These are phyloP conservation scores for Dicycla oo DNA, from an alignment of 2,888 invertebrate species.

Conservation along the genomic window DNA sequence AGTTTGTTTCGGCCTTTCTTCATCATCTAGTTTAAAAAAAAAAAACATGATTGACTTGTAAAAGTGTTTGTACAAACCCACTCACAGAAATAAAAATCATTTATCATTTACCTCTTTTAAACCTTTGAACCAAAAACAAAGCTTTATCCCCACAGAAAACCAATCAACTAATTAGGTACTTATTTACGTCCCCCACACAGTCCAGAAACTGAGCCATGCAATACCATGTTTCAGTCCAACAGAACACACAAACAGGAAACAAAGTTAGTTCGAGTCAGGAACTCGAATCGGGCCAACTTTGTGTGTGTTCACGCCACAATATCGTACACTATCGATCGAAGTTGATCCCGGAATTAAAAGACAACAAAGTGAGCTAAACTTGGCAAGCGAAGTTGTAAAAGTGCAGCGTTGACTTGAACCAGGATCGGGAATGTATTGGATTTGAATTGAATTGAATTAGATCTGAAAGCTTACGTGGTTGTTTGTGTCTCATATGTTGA, in stretches of 20 bases:
- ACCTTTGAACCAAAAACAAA: not conserved
- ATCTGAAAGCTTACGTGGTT: conserved; percentile 13
- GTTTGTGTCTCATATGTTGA: conserved; percentile 19
- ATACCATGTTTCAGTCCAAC: conserved; percentile 38
- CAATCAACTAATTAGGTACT: conserved; percentile 35
- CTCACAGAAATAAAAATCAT: no score
- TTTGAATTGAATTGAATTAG: conserved; percentile 53
- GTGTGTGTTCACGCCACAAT: conserved; percentile 44
- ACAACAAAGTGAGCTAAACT: conserved; percentile 52
- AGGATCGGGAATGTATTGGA: conserved; percentile 20
- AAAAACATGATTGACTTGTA: no score
- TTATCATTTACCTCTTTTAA: no score
- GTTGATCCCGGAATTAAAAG: conserved; percentile 58
- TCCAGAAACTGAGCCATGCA: conserved; percentile 13
- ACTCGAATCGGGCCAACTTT: conserved; percentile 41
- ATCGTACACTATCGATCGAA: conserved; percentile 43
- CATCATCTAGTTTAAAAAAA: no score
- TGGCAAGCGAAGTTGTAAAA: conserved; percentile 45
- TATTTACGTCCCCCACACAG: conserved; percentile 14
- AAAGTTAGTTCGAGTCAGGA: conserved; percentile 48
- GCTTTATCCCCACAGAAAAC: not conserved
- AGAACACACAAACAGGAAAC: conserved; percentile 54
- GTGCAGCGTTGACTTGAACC: conserved; percentile 39
- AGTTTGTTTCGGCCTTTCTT: no score
- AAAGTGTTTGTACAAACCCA: no score